Evolutionary conservation across 2,888 invertebrate species (phyloP).

Genomic region (Campoplex nolae): DNA sequence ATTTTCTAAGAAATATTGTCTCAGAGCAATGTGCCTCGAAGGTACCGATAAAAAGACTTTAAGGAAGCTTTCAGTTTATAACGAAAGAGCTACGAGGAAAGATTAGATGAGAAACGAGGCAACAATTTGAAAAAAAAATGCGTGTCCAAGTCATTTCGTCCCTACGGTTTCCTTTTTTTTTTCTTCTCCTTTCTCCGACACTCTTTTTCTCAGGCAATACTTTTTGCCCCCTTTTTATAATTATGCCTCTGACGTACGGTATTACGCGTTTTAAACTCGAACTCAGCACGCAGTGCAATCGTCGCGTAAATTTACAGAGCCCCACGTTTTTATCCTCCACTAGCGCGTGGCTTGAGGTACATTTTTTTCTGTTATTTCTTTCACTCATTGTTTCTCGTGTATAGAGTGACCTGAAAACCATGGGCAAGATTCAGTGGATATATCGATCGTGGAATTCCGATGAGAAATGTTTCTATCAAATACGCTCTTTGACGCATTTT

Average conservation of each 20-base stretch:
- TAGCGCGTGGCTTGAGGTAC: slow-evolving; percentile 45
- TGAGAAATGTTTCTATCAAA: background rate
- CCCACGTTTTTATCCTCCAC: slow-evolving; percentile 22
- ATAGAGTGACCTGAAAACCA: background rate
- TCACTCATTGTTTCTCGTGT: background rate
- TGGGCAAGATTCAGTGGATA: background rate
- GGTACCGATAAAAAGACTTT: slow-evolving; percentile 17
- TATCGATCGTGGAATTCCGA: background rate
- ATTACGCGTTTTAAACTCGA: slow-evolving; percentile 38
- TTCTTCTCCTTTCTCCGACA: background rate
- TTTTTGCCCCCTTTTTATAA: background rate
- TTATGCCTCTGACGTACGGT: slow-evolving; percentile 28
- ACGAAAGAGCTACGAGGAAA: slow-evolving; percentile 26
- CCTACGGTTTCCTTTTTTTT: background rate
- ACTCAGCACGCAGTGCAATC: slow-evolving; percentile 39
- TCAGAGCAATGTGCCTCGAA: background rate
- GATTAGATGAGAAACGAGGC: slow-evolving; percentile 31
- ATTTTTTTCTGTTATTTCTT: slow-evolving; percentile 33
- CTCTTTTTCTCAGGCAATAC: background rate
- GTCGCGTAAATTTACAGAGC: slow-evolving; percentile 28
- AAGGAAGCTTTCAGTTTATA: slow-evolving; percentile 25
- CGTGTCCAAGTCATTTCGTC: slow-evolving; percentile 33
- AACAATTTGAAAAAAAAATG: slow-evolving; percentile 29
- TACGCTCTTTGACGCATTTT: background rate
- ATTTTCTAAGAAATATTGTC: background rate